Evolutionary conservation across 2,113 vertebrate genomes (phyloP).

Genomic region (Chiloscyllium plagiosum): DNA sequence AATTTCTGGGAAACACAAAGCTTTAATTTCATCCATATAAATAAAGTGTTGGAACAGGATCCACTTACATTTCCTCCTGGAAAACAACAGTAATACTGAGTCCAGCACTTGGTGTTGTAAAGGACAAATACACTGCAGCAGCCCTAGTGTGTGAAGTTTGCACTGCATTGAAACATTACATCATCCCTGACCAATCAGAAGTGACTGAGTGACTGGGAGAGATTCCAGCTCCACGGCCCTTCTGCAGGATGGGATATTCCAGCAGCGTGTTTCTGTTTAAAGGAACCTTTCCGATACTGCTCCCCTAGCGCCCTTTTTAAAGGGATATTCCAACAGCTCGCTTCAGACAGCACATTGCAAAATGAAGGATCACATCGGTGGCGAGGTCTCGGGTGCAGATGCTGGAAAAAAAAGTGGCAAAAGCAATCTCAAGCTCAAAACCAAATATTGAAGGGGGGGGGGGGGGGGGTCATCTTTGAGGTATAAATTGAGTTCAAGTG

Average conservation of each 20-base stretch:
- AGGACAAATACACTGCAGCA: conserved; percentile 31
- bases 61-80: not conserved
- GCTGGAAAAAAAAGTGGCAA: not conserved
- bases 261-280: not conserved
- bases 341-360: not conserved
- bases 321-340: not conserved
- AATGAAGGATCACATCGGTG: not conserved
- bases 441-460: not conserved
- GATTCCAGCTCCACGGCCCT: not conserved
- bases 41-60: not conserved
- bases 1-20: not conserved
- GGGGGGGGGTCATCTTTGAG: not conserved
- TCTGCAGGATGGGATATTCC: not conserved
- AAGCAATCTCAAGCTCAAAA: not conserved
- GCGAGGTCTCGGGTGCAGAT: not conserved
- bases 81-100: not conserved
- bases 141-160: conserved; percentile 27
- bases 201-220: not conserved
- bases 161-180: conserved; percentile 30
- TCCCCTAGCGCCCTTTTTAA: not conserved
- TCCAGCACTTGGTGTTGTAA: not conserved
- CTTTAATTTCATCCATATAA: not conserved
- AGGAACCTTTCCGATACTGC: not conserved
- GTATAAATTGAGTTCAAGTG: not conserved
- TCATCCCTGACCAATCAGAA: conserved; percentile 21